These are phyloP conservation scores for Lonchura striata DNA, from an alignment of 2,113 vertebrate species.

Conservation along the genomic window DNA sequence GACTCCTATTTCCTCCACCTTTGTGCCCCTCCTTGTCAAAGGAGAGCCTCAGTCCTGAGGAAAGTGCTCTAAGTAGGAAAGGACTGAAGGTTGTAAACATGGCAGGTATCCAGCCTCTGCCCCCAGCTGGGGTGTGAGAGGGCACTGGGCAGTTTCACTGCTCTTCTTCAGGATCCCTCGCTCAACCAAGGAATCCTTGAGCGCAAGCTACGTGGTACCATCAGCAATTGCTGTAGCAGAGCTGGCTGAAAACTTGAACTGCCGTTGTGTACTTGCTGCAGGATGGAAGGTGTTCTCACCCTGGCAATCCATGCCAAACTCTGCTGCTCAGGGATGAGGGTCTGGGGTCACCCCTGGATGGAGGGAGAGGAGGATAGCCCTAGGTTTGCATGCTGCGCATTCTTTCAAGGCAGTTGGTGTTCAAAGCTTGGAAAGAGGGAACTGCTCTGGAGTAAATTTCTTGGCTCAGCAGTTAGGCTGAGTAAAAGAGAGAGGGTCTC, in stretches of 20 bases:
- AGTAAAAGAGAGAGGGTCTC: not conserved
- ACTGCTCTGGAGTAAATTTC: not conserved
- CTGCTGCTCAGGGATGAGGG: not conserved
- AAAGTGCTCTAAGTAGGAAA: not conserved
- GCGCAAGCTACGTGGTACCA: rapidly evolving
- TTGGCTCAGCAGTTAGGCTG: not conserved
- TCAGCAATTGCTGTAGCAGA: not conserved
- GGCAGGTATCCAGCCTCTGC: not conserved
- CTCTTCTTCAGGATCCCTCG: not conserved
- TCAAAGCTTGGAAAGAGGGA: not conserved
- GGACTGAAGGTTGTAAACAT: not conserved
- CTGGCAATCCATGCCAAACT: not conserved
- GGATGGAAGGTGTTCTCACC: not conserved
- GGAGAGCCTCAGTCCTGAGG: not conserved
- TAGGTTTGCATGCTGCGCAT: not conserved
- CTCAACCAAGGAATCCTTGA: not conserved
- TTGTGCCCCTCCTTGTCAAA: not conserved
- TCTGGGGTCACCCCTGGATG: not conserved
- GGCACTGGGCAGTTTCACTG: not conserved
- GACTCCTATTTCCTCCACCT: not conserved
- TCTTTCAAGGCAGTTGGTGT: rapidly evolving
- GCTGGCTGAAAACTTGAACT: not conserved
- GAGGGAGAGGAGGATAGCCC: not conserved
- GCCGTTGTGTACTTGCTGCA: rapidly evolving
- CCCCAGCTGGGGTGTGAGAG: not conserved